A percentile compares a stretch with the other conserved stretches of the same genome.
These are phyloP conservation scores for Trichechus manatus DNA, from an alignment of 2,113 vertebrate species.

Conservation along the genomic window DNA sequence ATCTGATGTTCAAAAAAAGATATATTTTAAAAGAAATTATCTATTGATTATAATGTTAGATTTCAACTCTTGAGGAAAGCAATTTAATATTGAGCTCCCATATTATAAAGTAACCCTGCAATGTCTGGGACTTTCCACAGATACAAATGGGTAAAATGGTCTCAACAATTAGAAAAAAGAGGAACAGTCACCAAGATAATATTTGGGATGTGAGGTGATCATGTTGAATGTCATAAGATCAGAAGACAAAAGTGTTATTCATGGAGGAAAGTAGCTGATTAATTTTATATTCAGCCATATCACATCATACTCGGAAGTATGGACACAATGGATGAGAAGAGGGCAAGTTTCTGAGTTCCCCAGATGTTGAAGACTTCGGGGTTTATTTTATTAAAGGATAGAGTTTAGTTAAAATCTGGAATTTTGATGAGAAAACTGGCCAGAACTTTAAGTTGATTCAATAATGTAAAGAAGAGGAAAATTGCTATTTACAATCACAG, in stretches of 20 bases:
- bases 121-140: not conserved
- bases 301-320: not conserved
- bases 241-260: not conserved
- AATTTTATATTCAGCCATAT: not conserved
- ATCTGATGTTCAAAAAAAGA: not conserved
- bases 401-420: not conserved
- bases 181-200: not conserved
- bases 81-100: not conserved
- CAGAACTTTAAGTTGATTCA: not conserved
- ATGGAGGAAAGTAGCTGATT: not conserved
- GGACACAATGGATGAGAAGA: not conserved
- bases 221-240: not conserved
- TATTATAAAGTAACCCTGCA: not conserved
- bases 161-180: not conserved
- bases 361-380: not conserved
- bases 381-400: constrained; percentile 39
- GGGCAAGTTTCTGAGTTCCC: not conserved
- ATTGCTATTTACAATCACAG: not conserved
- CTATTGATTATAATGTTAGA: not conserved
- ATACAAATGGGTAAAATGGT: not conserved
- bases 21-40: not conserved
- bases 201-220: not conserved
- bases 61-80: not conserved
- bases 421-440: not conserved
- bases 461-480: constrained; percentile 12